Percentiles rank a stretch among this genome's conserved stretches.
Evolutionary conservation across 2,797 vertebrate genomes (phyloP).

Genomic region (Melanotaenia nigrans): DNA sequence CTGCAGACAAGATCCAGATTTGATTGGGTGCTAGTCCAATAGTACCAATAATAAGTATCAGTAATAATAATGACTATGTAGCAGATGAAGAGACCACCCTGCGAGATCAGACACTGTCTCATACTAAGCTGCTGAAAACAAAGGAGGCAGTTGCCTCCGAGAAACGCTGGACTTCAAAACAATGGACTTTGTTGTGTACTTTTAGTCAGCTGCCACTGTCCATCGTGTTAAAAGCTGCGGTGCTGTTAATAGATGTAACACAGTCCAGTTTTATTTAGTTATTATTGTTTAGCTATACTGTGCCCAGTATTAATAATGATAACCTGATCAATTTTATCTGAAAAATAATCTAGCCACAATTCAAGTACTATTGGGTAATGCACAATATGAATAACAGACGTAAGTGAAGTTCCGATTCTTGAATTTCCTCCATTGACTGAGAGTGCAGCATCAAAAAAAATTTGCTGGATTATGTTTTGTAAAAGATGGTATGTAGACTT

Average conservation of each 20-base stretch:
- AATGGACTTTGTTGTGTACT: constrained; percentile 19
- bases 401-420: background rate
- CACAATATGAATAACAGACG: too few species aligned
- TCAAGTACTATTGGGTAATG: background rate
- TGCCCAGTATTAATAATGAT: background rate
- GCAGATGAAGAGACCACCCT: background rate
- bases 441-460: background rate
- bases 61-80: too few species aligned
- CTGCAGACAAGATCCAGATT: too few species aligned
- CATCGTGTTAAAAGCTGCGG: constrained; percentile 29
- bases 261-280: background rate
- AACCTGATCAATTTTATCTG: background rate
- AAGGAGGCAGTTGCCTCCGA: constrained; percentile 29
- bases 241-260: constrained; percentile 32
- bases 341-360: background rate
- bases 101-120: background rate
- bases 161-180: constrained; percentile 42
- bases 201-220: constrained; percentile 20
- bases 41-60: too few species aligned
- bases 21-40: too few species aligned
- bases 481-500: background rate
- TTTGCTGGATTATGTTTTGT: background rate
- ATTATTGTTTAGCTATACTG: background rate
- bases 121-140: background rate
- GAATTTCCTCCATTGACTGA: background rate